Base-by-base conservation (phyloP, 2,888 invertebrate species). In the Aporophyla lueneburgensis region DNA sequence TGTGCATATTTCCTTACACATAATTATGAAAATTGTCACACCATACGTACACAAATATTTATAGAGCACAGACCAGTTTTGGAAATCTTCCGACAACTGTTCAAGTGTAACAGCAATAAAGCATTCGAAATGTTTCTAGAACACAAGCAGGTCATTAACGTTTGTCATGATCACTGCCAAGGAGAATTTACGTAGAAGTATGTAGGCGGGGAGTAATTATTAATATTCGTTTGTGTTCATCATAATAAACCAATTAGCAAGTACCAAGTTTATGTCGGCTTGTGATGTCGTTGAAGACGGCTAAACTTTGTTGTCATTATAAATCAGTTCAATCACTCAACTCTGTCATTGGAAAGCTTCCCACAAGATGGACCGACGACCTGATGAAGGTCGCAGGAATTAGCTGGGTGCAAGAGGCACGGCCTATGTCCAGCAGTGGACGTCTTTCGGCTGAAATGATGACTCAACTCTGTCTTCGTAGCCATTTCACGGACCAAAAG, bases 111-210 rank as follows among this genome's bases (percentile, higher is more conserved):
- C 75, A 85, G 83, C 85, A 87, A 90, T 92, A 91, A 90, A 89
- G 79, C 77, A 86, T 88, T 89, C 71, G 56, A 88, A 89, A 89
- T 90, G 86, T 90, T 93, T 93, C 92, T 91, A 91, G 92, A 94
- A 93, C 87, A 90, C 82, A 89, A 89, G 86, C 87, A 91, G 94
- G 92, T 95, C 94, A 94, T 95, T 96, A 95, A 88, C 94, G 93
- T 92, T 90, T 91, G 90, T 92, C 91, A 91, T 86, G 92, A 91
- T 92, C 94, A 94, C 88, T 95, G 95, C 94, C 95, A 96, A 96
- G 94, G 94, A 83, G 89, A 92, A 90, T 91, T 88, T 86, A 88
- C 90, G 88, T 84, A 87, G 84, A 88, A 69, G 73, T 74, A 74
- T 81, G 92, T 92, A 87, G 92, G 92, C 87, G 92, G 77, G 66